A percentile compares a stretch with the other conserved stretches of the same genome.
Conservation (phyloP, 2,888 invertebrate genomes). For the Eulithis prunata region DNA sequence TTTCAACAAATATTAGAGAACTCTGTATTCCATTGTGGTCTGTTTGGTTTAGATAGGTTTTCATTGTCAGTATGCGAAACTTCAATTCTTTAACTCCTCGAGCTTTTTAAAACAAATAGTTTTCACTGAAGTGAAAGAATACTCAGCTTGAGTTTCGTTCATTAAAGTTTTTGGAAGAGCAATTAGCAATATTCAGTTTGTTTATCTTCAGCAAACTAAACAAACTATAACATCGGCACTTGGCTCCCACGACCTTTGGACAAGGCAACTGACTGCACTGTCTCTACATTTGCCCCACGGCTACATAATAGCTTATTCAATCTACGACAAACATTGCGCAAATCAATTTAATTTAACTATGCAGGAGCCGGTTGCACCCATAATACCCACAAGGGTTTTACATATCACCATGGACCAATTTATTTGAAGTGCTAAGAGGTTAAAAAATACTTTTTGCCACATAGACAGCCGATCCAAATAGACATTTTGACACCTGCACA, state of each 20-base stretch:
- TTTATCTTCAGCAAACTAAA: no score
- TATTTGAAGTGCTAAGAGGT: no score
- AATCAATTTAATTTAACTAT: slow-evolving; percentile 1
- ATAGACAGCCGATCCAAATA: no score
- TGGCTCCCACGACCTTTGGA: slow-evolving; percentile 8
- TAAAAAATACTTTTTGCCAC: no score
- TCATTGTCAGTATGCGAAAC: slow-evolving; percentile 16
- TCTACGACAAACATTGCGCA: slow-evolving; percentile 7
- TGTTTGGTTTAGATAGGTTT: slow-evolving; percentile 9
- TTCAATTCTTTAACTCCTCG: neutral
- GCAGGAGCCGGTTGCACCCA: no score
- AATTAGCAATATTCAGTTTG: no score
- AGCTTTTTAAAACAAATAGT: neutral
- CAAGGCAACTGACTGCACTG: neutral
- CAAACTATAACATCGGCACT: neutral
- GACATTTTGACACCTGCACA: no score
- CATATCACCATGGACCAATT: no score
- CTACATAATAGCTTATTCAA: slow-evolving; percentile 6
- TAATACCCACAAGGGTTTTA: no score
- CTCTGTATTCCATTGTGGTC: slow-evolving; percentile 20
- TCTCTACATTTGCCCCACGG: slow-evolving; percentile 1
- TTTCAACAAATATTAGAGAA: slow-evolving; percentile 24
- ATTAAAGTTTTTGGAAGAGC: no score
- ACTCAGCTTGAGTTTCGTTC: no score
- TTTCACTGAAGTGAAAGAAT: no score